Percentiles rank a stretch among this genome's conserved stretches.
phyloP scores from a whole-genome alignment of 2,113 vertebrate species.

The Oreochromis tanganicae region DNA sequence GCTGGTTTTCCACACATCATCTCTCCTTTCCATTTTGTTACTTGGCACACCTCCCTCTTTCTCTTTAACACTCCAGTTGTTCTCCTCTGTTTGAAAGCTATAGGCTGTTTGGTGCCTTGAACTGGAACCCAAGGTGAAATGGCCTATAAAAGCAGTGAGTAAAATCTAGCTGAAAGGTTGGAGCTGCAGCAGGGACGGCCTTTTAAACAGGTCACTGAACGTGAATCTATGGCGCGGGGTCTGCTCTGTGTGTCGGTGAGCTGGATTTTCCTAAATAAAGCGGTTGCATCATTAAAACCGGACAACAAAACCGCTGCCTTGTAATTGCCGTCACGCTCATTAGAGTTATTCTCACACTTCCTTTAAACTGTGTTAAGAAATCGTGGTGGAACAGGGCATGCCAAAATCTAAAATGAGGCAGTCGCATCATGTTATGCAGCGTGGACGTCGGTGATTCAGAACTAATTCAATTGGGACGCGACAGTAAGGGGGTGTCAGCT shows the following conservation, averaged over 20 bases:
- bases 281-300: background rate
- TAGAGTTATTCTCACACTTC: background rate
- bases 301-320: background rate
- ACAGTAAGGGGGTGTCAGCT: conserved; percentile 19
- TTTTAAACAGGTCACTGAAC: conserved; percentile 33
- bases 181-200: conserved; percentile 23
- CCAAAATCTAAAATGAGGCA: background rate
- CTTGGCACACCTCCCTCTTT: background rate
- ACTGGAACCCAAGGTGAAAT: conserved; percentile 62
- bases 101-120: conserved; percentile 29
- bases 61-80: conserved; percentile 13
- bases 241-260: background rate
- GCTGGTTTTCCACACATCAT: background rate
- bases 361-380: background rate
- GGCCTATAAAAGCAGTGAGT: conserved; percentile 49
- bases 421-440: background rate
- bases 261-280: background rate
- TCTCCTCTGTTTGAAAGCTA: conserved; percentile 29
- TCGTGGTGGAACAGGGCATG: background rate
- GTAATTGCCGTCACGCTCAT: background rate
- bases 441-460: conserved; percentile 1
- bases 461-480: conserved; percentile 40
- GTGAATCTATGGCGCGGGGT: background rate
- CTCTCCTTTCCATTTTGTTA: background rate
- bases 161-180: conserved; percentile 22